Conservation (phyloP, 1,140 invertebrate genomes). For the Tribolium castaneum region DNA sequence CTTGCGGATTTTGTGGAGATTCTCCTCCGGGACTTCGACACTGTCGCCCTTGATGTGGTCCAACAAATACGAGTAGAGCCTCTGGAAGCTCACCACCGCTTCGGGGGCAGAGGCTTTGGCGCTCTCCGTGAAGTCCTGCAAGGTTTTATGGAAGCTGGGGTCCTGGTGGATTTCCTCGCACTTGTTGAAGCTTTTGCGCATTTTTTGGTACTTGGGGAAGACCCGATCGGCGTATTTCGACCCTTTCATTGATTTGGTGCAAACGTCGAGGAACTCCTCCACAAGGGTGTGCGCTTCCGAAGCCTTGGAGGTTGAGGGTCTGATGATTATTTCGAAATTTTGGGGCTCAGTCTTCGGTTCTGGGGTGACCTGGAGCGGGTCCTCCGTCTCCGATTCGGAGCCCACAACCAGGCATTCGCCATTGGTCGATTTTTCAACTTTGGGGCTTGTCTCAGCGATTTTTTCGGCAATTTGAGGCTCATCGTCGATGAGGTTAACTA, state of each 20-base stretch:
- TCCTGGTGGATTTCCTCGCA: neutral
- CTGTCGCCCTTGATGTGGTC: slow-evolving; percentile 27
- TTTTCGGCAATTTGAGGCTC: too few relatives aligned
- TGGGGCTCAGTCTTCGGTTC: neutral
- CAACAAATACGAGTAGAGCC: slow-evolving; percentile 50
- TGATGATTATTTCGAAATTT: neutral
- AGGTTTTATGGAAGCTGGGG: neutral
- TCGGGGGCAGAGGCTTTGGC: neutral
- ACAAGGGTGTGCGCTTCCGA: neutral
- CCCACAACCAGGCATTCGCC: neutral
- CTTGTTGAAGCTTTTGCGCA: neutral
- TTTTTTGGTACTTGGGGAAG: neutral
- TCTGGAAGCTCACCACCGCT: slow-evolving; percentile 51
- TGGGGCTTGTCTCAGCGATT: too few relatives aligned
- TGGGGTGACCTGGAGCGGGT: neutral
- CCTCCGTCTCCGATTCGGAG: neutral
- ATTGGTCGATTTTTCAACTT: neutral
- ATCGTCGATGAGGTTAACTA: too few relatives aligned
- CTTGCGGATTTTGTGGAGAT: slow-evolving; percentile 57
- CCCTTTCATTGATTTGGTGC: neutral
- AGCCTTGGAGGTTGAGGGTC: slow-evolving; percentile 13
- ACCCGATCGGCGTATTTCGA: neutral
- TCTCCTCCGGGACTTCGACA: slow-evolving; percentile 48
- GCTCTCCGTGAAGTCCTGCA: neutral
- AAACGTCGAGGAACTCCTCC: slow-evolving; percentile 11